These are phyloP conservation scores for Drosophila hamatofila DNA, from an alignment of 2,888 invertebrate species.

Conservation along the genomic window DNA sequence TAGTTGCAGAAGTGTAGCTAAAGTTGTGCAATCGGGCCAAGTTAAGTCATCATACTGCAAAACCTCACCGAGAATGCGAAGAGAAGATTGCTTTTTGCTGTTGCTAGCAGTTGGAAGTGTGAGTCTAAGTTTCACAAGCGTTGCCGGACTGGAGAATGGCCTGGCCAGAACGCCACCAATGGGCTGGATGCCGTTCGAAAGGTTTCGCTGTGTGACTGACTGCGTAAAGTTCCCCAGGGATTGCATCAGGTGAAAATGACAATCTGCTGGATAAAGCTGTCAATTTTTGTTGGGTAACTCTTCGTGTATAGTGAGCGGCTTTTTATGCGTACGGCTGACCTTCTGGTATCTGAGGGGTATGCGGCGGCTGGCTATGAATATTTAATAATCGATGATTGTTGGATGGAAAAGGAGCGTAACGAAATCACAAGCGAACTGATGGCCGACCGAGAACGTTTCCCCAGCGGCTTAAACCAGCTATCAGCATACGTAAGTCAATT, in stretches of 20 bases:
- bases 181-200: slow-evolving; percentile 90
- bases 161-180: slow-evolving; percentile 88
- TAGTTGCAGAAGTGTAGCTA: slow-evolving; percentile 10
- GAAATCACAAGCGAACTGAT: slow-evolving; percentile 86
- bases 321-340: slow-evolving; percentile 88
- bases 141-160: slow-evolving; percentile 86
- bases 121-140: not conserved
- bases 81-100: slow-evolving; percentile 4
- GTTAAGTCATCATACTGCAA: slow-evolving; percentile 11
- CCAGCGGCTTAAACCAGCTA: slow-evolving; percentile 89
- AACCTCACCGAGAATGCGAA: slow-evolving; percentile 10
- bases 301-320: slow-evolving; percentile 87
- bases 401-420: slow-evolving; percentile 89
- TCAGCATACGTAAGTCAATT: slow-evolving; percentile 89
- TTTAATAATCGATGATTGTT: slow-evolving; percentile 91
- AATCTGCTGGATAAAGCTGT: slow-evolving; percentile 2
- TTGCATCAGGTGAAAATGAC: slow-evolving; percentile 87
- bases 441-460: slow-evolving; percentile 89
- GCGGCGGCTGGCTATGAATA: slow-evolving; percentile 90
- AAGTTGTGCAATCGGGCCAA: slow-evolving; percentile 1
- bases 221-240: slow-evolving; percentile 87
- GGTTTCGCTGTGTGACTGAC: slow-evolving; percentile 88
- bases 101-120: not conserved
- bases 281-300: not conserved
- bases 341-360: slow-evolving; percentile 89